phyloP scores from a whole-genome alignment of 2,797 vertebrate species.

The Miopithecus talapoin region DNA sequence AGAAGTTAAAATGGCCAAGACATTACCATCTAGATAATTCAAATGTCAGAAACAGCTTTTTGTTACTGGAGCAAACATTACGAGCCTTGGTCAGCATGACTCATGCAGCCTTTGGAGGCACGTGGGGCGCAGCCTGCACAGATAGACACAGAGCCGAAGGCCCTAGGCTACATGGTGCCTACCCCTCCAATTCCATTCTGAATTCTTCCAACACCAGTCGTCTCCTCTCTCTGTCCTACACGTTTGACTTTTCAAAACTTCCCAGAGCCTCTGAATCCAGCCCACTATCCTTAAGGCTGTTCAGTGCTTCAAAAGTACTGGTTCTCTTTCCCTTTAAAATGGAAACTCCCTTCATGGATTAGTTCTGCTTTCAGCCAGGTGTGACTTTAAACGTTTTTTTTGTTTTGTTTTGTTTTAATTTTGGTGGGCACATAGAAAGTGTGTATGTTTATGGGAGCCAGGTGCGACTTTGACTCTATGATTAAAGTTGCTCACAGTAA shows the following conservation, averaged over 20 bases:
- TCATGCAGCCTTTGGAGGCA: not conserved
- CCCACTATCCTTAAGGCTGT: not conserved
- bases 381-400: not conserved
- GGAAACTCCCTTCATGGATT: not conserved
- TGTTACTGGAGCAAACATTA: not conserved
- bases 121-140: accelerated
- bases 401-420: not conserved
- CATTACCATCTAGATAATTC: not conserved
- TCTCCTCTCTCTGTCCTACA: not conserved
- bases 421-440: not conserved
- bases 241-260: not conserved
- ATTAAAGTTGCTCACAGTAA: not conserved
- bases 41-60: not conserved
- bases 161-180: not conserved
- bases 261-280: not conserved
- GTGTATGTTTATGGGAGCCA: not conserved
- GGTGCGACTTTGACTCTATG: not conserved
- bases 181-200: not conserved
- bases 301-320: not conserved
- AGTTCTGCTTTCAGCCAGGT: not conserved
- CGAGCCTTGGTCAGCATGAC: not conserved
- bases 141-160: not conserved
- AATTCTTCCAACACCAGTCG: no score
- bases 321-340: not conserved
- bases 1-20: not conserved